Evolutionary conservation across 1,140 invertebrate species (phyloP), one percentile per base, ranked within the genome.

Genomic region (Agraylea sexmaculata): DNA sequence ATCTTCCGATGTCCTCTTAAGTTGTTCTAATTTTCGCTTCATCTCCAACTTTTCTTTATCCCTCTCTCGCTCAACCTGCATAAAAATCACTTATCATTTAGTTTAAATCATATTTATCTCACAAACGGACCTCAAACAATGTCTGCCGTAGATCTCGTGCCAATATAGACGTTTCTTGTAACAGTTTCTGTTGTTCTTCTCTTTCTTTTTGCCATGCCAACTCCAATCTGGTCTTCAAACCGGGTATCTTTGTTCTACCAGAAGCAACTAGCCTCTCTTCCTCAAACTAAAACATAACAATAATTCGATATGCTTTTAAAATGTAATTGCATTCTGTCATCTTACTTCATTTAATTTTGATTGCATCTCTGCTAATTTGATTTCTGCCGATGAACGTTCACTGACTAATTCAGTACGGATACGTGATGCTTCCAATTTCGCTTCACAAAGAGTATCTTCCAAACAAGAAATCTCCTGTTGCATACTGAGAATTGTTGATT

Each of bases 191-290:
- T 52, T 94, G 88, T 53, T 94, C 88, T 53, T 88, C 83, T 37
- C 91, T 69, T 59, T 96, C 92, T 57, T 93, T 94, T 52, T 93
- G 88, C 91, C 91, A 96, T 1, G 89, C 87, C 10, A 93, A 62
- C 57, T 95, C 90, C 73, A 95, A 80, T 25, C 86, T 75, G 1
- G 88, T 88, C 55, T 85, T 81, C 32, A 89, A 64, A 16, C 87
- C 86, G 3, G 84, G 80, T 46, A 88, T 80, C 54, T 87, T 83
- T 0, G 85, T 83, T 40, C 87, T 69, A 42, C 85, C 87, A 41
- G 81, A 83, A 2, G 73, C 74, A 4, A 88, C 61, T 29, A 88
- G 64, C 37, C 80, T 68, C 40, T 89, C 85, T 60, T 89, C 86
- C 60, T 89, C 85, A 46, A 87, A 70, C 75, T 81, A 46, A 23